Evolutionary conservation across 2,888 invertebrate species (phyloP).

Genomic region (Catocala fraxini): DNA sequence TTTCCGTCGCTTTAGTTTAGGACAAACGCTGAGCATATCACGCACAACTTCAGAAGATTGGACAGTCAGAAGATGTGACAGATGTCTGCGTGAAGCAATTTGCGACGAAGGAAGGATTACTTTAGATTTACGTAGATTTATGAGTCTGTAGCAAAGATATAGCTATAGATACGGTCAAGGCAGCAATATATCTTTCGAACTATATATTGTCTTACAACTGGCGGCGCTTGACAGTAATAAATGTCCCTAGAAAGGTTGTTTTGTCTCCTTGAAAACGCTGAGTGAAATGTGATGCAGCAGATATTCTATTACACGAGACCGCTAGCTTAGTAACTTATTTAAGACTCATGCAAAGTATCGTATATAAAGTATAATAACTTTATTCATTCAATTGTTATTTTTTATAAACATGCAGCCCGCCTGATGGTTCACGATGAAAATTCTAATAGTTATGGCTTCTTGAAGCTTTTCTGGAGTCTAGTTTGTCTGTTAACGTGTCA

Average conservation of each 20-base stretch:
- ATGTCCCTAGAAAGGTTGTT: slow-evolving; percentile 3
- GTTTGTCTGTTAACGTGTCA: too few relatives aligned
- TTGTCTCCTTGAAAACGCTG: neutral
- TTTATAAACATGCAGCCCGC: too few relatives aligned
- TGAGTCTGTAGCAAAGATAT: slow-evolving; percentile 19
- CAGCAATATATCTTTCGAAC: slow-evolving; percentile 3
- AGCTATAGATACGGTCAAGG: slow-evolving; percentile 15
- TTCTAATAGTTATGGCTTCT: too few relatives aligned
- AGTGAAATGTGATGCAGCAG: neutral
- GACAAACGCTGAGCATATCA: too few relatives aligned
- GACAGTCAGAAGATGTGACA: slow-evolving; percentile 16
- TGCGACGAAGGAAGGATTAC: slow-evolving; percentile 25
- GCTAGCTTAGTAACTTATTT: neutral
- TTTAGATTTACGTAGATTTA: slow-evolving; percentile 37
- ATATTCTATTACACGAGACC: neutral
- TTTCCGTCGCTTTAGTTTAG: too few relatives aligned
- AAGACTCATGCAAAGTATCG: too few relatives aligned
- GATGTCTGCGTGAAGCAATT: slow-evolving; percentile 31
- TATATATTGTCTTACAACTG: slow-evolving; percentile 1
- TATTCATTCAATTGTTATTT: too few relatives aligned
- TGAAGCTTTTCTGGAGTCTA: too few relatives aligned
- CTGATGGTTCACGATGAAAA: too few relatives aligned
- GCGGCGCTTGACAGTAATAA: neutral
- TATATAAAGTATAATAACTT: too few relatives aligned
- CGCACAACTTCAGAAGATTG: too few relatives aligned